These are phyloP conservation scores for Pomatostomus ruficeps DNA, from an alignment of 2,113 vertebrate species.

Conservation along the genomic window DNA sequence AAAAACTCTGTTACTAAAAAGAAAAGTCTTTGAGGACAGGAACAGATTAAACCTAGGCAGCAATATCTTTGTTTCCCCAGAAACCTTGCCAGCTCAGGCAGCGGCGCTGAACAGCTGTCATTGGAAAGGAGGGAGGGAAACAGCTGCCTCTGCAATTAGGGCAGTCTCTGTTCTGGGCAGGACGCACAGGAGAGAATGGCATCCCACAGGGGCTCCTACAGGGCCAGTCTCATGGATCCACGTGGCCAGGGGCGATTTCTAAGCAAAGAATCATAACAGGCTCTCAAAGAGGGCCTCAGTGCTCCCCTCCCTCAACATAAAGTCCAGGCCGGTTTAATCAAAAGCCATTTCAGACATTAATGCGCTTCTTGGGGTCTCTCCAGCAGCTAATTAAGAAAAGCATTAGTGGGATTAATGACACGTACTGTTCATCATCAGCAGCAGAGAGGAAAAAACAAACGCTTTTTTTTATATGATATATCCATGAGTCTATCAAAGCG, in stretches of 20 bases:
- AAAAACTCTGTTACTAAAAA: not conserved
- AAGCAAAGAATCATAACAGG: not conserved
- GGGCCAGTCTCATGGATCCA: not conserved
- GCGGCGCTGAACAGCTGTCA: not conserved
- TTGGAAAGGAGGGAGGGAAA: not conserved
- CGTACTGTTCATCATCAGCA: not conserved
- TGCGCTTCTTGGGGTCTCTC: not conserved
- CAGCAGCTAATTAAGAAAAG: not conserved
- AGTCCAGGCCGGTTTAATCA: not conserved
- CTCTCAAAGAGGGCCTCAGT: not conserved
- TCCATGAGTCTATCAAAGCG: not conserved
- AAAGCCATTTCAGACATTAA: not conserved
- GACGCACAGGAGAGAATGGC: not conserved
- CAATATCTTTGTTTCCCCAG: not conserved
- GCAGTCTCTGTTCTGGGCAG: not conserved
- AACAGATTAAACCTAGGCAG: not conserved
- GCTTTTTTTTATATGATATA: not conserved
- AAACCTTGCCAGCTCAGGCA: not conserved
- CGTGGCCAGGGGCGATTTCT: not conserved
- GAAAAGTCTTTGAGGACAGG: not conserved
- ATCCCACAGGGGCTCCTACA: not conserved
- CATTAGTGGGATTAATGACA: not conserved
- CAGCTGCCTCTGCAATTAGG: not conserved
- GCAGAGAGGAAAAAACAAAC: not conserved
- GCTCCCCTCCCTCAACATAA: not conserved